Evolutionary conservation across 2,113 vertebrate genomes (phyloP).

Genomic region (Gila orcuttii): DNA sequence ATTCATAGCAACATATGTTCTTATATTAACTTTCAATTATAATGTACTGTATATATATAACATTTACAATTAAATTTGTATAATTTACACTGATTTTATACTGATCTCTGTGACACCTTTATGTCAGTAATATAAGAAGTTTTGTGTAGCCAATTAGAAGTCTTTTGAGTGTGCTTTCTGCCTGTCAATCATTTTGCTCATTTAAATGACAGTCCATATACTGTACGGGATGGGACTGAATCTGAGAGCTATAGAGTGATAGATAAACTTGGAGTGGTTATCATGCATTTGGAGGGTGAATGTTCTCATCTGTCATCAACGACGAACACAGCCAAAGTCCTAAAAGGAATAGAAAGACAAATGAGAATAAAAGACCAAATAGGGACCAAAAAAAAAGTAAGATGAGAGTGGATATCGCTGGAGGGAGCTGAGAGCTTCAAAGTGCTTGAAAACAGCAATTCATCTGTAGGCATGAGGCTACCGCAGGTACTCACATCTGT

Average conservation of each 20-base stretch:
- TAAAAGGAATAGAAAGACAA: constrained; percentile 7
- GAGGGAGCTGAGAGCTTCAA: constrained; percentile 14
- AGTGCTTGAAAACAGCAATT: constrained; percentile 4
- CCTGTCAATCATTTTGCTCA: not conserved
- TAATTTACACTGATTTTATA: too few relatives aligned
- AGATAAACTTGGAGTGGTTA: not conserved
- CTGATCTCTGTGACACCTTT: too few relatives aligned
- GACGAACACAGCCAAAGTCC: not conserved
- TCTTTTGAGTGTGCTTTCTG: too few relatives aligned
- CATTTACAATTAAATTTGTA: too few relatives aligned
- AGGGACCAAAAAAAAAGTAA: not conserved
- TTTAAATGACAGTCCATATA: not conserved
- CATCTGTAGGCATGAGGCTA: not conserved
- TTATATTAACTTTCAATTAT: too few relatives aligned
- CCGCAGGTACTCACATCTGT: constrained; percentile 24
- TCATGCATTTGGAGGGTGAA: not conserved
- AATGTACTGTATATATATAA: too few relatives aligned
- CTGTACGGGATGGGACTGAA: not conserved
- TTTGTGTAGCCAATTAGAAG: too few relatives aligned
- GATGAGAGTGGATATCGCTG: not conserved
- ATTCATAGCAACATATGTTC: too few relatives aligned
- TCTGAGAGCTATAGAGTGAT: not conserved
- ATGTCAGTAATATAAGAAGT: too few relatives aligned
- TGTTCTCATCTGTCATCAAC: not conserved
- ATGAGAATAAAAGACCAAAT: constrained; percentile 12